Base-by-base conservation (phyloP, 2,888 invertebrate genomes). In the Yponomeuta plumbellus region DNA sequence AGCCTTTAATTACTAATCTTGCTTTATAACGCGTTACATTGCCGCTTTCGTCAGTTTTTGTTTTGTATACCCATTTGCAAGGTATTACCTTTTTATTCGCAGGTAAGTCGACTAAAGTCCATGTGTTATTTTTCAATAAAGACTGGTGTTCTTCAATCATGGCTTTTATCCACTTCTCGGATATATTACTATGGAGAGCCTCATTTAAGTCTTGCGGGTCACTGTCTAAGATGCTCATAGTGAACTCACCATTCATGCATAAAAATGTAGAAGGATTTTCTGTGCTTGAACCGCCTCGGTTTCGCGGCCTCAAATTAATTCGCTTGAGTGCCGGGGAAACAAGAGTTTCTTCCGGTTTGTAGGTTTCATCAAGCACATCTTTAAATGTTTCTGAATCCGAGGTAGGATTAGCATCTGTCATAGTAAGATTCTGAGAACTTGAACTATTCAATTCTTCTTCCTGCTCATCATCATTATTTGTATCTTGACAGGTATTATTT, bases 1-100 rank as follows among this genome's bases (percentile, higher is more conserved):
- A 68, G 10, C 65, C 68, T 61, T 68, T 68, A 11, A 44, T 39
- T 20, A 68, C 68, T 6, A 68, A 57, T 52, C 66, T 63, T 4
- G 61, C 66, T 22, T 61, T 66, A 26, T 66, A 66, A n/a, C 69
- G 67, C 11, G 68, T 61, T 57, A 74, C 39, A 63, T 68, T 17
- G 20, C 74, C 74, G 63, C 70, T 65, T 20, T 66, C 66, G 68
- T 71, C 63, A 17, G 65, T 69, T 68, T 74, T 73, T 0, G 61
- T 68, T 66, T 73, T 73, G 65, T 69, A 74, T 3, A 74, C 71
- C 73, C 74, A 77, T 70, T 73, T 75, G 52, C 69, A 69, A 21
- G 71, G 71, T 8, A 75, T 70, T 0, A 67, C n/a, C 57, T 69
- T 69, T 66, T 68, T 70, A 52, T 67, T 67, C 21, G 64, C 67